Conservation (phyloP, 2,888 invertebrate genomes). For the Watsonalla binaria region DNA sequence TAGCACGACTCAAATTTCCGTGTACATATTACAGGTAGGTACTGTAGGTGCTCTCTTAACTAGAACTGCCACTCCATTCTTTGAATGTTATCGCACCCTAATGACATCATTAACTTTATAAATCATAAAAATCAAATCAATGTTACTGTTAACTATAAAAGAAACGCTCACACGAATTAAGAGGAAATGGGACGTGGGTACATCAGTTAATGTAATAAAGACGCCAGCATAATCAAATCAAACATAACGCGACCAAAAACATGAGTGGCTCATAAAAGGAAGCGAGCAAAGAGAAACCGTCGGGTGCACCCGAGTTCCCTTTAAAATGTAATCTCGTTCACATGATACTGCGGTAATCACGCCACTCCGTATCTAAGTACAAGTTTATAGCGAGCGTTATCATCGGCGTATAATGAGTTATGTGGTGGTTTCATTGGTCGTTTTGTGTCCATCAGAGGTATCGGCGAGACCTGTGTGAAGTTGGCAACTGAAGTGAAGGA, state of each 20-base stretch:
- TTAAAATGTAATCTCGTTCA: slow-evolving; percentile 49
- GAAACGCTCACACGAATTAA: not conserved
- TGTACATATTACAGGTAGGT: no score
- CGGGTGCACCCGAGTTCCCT: slow-evolving; percentile 24
- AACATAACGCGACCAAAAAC: not conserved
- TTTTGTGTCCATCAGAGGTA: slow-evolving; percentile 67
- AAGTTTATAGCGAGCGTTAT: slow-evolving; percentile 68
- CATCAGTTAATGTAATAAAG: not conserved
- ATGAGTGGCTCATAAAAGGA: not conserved
- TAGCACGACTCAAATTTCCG: no score
- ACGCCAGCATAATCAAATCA: not conserved
- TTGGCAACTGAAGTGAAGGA: no score
- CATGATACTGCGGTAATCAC: slow-evolving; percentile 50
- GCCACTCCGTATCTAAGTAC: slow-evolving; percentile 66
- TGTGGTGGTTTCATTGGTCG: slow-evolving; percentile 50
- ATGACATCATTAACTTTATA: not conserved
- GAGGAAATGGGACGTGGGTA: not conserved
- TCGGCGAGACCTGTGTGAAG: no score
- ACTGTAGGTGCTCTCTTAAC: not conserved
- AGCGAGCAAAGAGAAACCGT: slow-evolving; percentile 3
- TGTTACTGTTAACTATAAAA: not conserved
- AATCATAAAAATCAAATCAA: not conserved
- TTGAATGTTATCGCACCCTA: not conserved
- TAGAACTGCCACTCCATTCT: not conserved
- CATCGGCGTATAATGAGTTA: slow-evolving; percentile 74